These are phyloP conservation scores for Pseudomyrmex cubaensis DNA, from an alignment of 1,140 invertebrate genomes.

Conservation along the genomic window DNA sequence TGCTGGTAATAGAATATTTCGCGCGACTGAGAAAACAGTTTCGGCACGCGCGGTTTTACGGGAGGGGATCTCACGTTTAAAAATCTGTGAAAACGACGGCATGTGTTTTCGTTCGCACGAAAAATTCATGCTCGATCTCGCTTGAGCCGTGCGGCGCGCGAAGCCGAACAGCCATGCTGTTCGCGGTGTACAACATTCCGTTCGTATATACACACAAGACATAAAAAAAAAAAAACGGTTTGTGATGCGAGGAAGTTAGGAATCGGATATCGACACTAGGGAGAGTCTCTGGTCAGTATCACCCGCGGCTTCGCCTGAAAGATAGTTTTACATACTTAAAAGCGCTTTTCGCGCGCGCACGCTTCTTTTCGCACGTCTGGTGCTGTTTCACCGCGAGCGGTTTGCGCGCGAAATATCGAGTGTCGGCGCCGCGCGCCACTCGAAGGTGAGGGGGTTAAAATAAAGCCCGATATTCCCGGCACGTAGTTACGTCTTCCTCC, in stretches of 20 bases:
- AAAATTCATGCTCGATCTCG: slow-evolving; percentile 32
- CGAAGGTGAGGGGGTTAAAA: background rate
- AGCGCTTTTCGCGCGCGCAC: background rate
- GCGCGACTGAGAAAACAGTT: background rate
- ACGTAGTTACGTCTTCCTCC: background rate
- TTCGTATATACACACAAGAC: no score
- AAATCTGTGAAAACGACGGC: slow-evolving; percentile 9
- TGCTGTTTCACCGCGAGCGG: background rate
- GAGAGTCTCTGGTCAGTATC: background rate
- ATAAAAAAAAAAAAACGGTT: background rate
- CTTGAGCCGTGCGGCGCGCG: background rate
- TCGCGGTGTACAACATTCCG: no score
- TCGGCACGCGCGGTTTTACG: slow-evolving; percentile 7
- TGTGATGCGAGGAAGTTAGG: background rate
- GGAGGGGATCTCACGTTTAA: background rate
- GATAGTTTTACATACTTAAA: slow-evolving; percentile 41
- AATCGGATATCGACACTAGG: background rate
- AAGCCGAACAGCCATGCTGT: background rate
- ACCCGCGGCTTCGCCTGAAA: background rate
- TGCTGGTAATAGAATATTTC: slow-evolving; percentile 7
- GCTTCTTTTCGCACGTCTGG: slow-evolving; percentile 7
- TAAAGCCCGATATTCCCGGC: slow-evolving; percentile 1
- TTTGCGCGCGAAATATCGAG: background rate
- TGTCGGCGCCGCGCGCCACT: background rate
- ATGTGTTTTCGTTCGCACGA: slow-evolving; percentile 1